Conservation (phyloP, 2,797 vertebrate genomes). For the Enteromius viviparus region DNA sequence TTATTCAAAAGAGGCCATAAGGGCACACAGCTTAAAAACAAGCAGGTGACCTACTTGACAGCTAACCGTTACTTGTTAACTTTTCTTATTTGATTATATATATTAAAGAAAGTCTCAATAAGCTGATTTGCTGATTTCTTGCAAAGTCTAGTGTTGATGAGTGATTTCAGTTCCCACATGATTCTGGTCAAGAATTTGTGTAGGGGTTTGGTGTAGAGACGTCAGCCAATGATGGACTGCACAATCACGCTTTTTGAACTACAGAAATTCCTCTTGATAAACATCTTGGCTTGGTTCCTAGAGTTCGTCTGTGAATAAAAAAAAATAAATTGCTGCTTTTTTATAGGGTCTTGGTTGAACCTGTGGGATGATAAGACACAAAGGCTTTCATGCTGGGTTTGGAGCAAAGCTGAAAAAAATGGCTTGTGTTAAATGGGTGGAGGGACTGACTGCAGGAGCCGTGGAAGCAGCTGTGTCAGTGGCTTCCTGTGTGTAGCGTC, state of each 20-base stretch:
- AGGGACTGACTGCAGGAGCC: slow-evolving; percentile 50
- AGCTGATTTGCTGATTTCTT: not conserved
- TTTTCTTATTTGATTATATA: not conserved
- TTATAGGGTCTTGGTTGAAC: slow-evolving; percentile 63
- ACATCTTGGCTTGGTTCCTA: slow-evolving; percentile 30
- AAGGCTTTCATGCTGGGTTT: slow-evolving; percentile 44
- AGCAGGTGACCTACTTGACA: slow-evolving; percentile 65
- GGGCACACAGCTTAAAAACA: slow-evolving; percentile 61
- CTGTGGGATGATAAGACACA: slow-evolving; percentile 51
- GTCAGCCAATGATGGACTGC: slow-evolving; percentile 70
- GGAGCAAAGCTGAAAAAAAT: slow-evolving; percentile 57
- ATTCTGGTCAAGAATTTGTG: slow-evolving; percentile 69
- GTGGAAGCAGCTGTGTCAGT: slow-evolving; percentile 68
- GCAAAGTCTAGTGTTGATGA: slow-evolving; percentile 15
- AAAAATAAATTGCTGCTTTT: slow-evolving; percentile 15
- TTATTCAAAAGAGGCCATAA: slow-evolving; percentile 61
- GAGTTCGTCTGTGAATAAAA: slow-evolving; percentile 2
- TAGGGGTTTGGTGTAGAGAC: slow-evolving; percentile 63
- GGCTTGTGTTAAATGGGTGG: slow-evolving; percentile 61
- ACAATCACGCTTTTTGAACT: slow-evolving; percentile 60
- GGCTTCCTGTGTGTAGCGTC: slow-evolving; percentile 68
- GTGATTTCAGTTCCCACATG: slow-evolving; percentile 60
- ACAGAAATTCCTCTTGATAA: slow-evolving; percentile 34
- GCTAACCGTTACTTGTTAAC: slow-evolving; percentile 24
- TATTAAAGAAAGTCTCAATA: not conserved